These are phyloP conservation scores for Volucella inanis DNA, from an alignment of 2,888 invertebrate genomes.

Conservation along the genomic window DNA sequence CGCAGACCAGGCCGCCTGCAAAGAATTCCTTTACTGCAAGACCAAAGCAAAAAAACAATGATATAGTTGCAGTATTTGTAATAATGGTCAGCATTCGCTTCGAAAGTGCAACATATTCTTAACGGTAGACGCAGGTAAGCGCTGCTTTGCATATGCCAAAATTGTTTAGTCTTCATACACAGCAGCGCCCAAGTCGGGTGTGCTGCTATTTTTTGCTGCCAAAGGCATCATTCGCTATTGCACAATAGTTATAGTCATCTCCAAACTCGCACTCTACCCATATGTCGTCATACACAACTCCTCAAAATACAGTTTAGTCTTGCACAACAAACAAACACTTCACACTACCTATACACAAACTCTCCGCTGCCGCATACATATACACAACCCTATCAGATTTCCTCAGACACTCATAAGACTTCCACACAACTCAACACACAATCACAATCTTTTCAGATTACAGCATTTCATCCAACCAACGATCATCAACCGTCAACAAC, in stretches of 20 bases:
- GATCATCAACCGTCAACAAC: too few relatives aligned
- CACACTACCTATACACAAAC: too few relatives aligned
- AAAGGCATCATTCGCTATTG: background rate
- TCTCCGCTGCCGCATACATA: background rate
- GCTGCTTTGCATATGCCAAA: slow-evolving; percentile 1
- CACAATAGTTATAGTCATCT: too few relatives aligned
- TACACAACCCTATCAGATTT: background rate
- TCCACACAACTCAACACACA: slow-evolving; percentile 1
- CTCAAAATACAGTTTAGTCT: background rate
- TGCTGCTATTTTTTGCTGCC: slow-evolving; percentile 1
- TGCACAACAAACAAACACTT: background rate
- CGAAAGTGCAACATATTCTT: slow-evolving; percentile 18
- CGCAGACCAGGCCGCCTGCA: too few relatives aligned
- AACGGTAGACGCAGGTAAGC: background rate
- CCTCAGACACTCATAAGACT: too few relatives aligned
- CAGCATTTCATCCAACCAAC: background rate
- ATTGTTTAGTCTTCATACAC: slow-evolving; percentile 1
- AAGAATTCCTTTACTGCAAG: too few relatives aligned
- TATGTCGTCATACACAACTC: too few relatives aligned
- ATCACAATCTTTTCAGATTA: background rate
- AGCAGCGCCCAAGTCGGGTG: slow-evolving; percentile 2
- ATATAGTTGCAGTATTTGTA: too few relatives aligned
- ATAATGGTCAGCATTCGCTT: too few relatives aligned
- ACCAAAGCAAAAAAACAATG: too few relatives aligned
- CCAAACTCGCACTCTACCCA: background rate